A percentile compares a stretch with the other conserved stretches of the same genome.
These are phyloP conservation scores for Dichetophora obliterata DNA, from an alignment of 2,888 invertebrate genomes.

Conservation along the genomic window DNA sequence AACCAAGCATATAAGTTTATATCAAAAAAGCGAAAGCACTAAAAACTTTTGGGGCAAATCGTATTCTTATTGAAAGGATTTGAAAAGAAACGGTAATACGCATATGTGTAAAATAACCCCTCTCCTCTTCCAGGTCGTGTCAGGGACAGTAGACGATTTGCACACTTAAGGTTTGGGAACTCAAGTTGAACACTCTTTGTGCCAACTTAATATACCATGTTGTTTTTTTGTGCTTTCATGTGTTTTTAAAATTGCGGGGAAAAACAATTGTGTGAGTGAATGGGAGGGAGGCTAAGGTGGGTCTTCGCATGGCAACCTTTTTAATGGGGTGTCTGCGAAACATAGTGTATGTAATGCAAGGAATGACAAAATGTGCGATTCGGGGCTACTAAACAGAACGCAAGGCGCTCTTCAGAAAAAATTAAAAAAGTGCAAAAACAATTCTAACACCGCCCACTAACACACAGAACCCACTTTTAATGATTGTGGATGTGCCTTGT, in stretches of 20 bases:
- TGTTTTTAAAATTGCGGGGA: constrained; percentile 26
- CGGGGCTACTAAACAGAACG: constrained; percentile 3
- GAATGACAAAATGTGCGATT: constrained; percentile 19
- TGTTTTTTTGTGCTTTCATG: constrained; percentile 26
- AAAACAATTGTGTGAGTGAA: background rate
- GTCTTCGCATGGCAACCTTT: constrained; percentile 15
- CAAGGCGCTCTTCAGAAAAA: constrained; percentile 47
- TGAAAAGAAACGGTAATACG: background rate
- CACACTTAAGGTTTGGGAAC: background rate
- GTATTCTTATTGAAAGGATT: background rate
- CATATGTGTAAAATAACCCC: background rate
- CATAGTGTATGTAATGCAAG: background rate
- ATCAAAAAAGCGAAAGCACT: no score
- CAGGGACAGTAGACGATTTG: constrained; percentile 37
- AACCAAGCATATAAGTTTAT: no score
- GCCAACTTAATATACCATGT: constrained; percentile 37
- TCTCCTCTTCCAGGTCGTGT: constrained; percentile 29
- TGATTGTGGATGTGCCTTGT: constrained; percentile 46
- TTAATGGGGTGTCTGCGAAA: constrained; percentile 37
- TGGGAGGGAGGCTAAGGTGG: constrained; percentile 21
- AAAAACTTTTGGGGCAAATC: no score
- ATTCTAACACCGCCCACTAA: constrained; percentile 70
- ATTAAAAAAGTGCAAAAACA: constrained; percentile 57
- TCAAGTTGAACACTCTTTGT: constrained; percentile 22
- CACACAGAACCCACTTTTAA: constrained; percentile 43